A percentile compares a stretch with the other conserved stretches of the same genome.
Evolutionary conservation across 2,797 vertebrate species (phyloP).

Genomic region (Moxostoma hubbsi): DNA sequence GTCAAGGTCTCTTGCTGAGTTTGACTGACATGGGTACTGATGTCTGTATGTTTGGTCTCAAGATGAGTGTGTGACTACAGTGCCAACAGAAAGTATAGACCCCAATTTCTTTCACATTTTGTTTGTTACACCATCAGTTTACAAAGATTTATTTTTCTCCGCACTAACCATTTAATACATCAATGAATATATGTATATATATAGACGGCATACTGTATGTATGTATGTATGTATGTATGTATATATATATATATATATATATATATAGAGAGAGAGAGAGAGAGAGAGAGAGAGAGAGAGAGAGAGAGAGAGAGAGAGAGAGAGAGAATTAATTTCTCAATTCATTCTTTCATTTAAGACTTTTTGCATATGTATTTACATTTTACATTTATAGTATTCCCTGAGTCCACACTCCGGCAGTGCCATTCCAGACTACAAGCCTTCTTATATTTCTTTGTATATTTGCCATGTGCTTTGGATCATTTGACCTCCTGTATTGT

Average conservation of each 20-base stretch:
- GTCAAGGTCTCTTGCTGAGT: slow-evolving; percentile 26
- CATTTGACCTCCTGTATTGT: not conserved
- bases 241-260: too few species aligned
- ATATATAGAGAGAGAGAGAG: too few species aligned
- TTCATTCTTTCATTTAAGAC: too few species aligned
- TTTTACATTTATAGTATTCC: not conserved
- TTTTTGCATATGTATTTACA: not conserved
- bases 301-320: too few species aligned
- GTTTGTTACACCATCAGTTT: not conserved
- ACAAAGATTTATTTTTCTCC: not conserved
- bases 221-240: too few species aligned
- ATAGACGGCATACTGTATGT: too few species aligned
- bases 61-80: slow-evolving; percentile 13
- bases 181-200: too few species aligned
- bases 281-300: too few species aligned
- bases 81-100: slow-evolving; percentile 19
- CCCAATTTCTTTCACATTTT: not conserved
- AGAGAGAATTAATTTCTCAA: too few species aligned
- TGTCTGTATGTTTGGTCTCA: slow-evolving; percentile 26
- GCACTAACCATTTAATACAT: not conserved
- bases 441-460: not conserved
- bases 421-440: too few species aligned
- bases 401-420: not conserved
- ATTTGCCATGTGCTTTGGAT: slow-evolving; percentile 12
- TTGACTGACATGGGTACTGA: slow-evolving; percentile 26